Evolutionary conservation across 1,140 invertebrate species (phyloP), one percentile per base, ranked within the genome.

Genomic region (Drosophila miranda): DNA sequence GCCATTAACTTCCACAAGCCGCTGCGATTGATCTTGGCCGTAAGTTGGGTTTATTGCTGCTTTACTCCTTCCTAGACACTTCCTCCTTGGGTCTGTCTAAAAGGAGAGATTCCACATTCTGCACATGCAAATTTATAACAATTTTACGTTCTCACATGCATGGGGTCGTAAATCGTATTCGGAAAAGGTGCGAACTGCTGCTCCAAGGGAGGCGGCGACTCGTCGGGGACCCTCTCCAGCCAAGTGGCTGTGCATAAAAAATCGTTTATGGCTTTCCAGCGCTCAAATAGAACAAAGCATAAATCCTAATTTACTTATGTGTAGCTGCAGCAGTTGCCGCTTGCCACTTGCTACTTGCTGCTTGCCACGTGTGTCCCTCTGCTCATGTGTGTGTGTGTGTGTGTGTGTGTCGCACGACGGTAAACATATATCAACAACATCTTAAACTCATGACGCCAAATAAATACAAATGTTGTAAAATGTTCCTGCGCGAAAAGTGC

Each of bases 291-390:
- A 86, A 87, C 81, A 86, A 86, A 89, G 78, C 87, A 89, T 89
- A 89, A 89, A 89, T 89, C 86, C 86, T 89, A 89, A 89, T 89
- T 89, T 89, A 87, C 83, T 87, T 88, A 88, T 75, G 77, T 79
- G 74, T 75, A 70, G 72, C 62, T 77, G 74, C 54, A 76, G 63
- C 57, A 56, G 81, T 61, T 81, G 76, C 67, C 62, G 55, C 68
- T 54, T 43, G 53, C 55, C 61, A 71, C 9, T 66, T 56, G 51
- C 64, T 50, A 53, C 26, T n/a, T 54, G 51, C 58, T 34, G 69
- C 60, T 66, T 72, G 56, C 48, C 34, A 16, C 14, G 13, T 51
- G 16, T 55, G n/a, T 30, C 26, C 50, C 45, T 26, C 23, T 4
- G 4, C 23, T 26, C 0, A 0, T 0, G 23, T 5, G 4, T 26